Percentiles rank a stretch among this genome's conserved stretches.
Conservation (phyloP, 2,888 invertebrate species). For the Philopedon plagiatum region DNA sequence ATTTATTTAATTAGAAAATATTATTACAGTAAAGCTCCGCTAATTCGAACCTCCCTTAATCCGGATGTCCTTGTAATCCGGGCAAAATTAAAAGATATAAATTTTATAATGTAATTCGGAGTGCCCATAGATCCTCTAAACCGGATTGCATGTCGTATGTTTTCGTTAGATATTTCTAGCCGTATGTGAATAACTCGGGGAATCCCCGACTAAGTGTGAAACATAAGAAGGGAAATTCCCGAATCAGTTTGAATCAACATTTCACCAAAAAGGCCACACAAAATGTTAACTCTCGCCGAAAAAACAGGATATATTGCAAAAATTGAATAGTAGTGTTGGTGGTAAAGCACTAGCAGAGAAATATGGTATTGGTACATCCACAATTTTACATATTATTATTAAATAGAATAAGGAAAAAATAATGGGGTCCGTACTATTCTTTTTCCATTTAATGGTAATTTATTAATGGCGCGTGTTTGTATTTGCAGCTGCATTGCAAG, state of each 20-base stretch:
- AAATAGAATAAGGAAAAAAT: background rate
- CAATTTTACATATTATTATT: background rate
- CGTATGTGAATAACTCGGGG: background rate
- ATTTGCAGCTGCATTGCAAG: no score
- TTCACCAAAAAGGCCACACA: background rate
- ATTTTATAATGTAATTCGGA: background rate
- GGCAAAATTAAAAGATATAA: no score
- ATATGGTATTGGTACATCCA: background rate
- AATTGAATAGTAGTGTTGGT: no score
- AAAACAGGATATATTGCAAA: no score
- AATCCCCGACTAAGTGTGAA: no score
- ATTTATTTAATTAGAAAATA: no score
- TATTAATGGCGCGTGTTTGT: no score
- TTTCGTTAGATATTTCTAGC: background rate
- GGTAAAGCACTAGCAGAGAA: no score
- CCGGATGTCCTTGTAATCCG: background rate
- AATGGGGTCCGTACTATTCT: background rate
- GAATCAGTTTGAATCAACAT: background rate
- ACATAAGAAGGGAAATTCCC: background rate
- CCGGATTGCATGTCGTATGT: background rate
- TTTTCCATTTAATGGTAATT: background rate
- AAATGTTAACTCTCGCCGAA: background rate
- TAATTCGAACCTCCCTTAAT: background rate
- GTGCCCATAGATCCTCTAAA: background rate
- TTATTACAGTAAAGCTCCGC: conserved; percentile 10